Percentiles rank a stretch among this genome's conserved stretches.
These are phyloP conservation scores for Eledona agricola DNA, from an alignment of 2,888 invertebrate genomes.

Conservation along the genomic window DNA sequence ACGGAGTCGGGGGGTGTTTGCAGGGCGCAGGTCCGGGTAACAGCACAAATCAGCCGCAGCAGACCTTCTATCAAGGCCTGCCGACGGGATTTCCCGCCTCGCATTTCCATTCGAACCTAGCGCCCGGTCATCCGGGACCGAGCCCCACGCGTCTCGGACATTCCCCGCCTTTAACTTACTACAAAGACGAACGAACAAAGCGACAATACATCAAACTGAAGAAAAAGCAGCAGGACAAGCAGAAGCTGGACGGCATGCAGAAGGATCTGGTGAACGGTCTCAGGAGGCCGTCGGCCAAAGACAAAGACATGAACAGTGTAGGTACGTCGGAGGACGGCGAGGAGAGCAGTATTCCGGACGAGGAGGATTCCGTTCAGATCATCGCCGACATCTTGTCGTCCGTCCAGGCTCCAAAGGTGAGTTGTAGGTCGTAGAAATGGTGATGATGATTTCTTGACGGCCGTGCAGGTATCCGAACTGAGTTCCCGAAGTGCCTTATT, in stretches of 20 bases:
- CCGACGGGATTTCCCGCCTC: constrained; percentile 65
- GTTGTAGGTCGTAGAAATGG: constrained; percentile 10
- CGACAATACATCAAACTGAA: constrained; percentile 80
- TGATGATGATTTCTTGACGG: constrained; percentile 35
- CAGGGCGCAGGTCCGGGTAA: constrained; percentile 77
- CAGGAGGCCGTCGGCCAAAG: constrained; percentile 59
- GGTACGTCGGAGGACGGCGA: constrained; percentile 85
- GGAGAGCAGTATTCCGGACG: constrained; percentile 77
- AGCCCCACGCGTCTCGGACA: constrained; percentile 73
- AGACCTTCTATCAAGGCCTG: constrained; percentile 69
- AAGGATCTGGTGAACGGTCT: constrained; percentile 72
- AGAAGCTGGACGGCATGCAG: constrained; percentile 59
- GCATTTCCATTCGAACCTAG: constrained; percentile 66
- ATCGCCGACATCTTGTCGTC: constrained; percentile 78
- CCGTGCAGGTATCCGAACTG: constrained; percentile 82
- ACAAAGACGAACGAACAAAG: constrained; percentile 82
- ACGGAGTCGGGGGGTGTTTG: constrained; percentile 45
- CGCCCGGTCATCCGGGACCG: constrained; percentile 61
- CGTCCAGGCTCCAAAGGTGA: constrained; percentile 78
- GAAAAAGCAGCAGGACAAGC: constrained; percentile 73
- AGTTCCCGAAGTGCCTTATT: constrained; percentile 86
- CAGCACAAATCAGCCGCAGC: constrained; percentile 76
- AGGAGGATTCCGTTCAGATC: constrained; percentile 75
- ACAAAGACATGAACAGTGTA: constrained; percentile 66
- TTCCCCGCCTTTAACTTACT: constrained; percentile 74